Percentiles rank a stretch among this genome's conserved stretches.
Evolutionary conservation across 2,888 invertebrate species (phyloP).

Genomic region (Neoascia interrupta): DNA sequence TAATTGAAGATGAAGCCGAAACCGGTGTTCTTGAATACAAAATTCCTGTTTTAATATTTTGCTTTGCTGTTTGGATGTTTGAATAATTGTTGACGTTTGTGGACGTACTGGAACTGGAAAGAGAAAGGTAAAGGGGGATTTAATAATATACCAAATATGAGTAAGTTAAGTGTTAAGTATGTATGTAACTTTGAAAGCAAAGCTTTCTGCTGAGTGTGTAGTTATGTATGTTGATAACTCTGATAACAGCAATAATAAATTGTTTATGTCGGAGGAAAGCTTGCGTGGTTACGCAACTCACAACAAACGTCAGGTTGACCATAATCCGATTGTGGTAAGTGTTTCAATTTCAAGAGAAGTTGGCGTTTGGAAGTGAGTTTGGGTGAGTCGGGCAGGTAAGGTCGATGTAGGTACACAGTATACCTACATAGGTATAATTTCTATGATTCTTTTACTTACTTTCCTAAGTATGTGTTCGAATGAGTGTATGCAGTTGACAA

Average conservation of each 20-base stretch:
- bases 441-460: no score
- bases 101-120: constrained; percentile 23
- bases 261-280: constrained; percentile 2
- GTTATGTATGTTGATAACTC: no score
- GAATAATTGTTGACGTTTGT: background rate
- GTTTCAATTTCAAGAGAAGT: no score
- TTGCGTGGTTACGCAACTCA: constrained; percentile 40
- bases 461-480: no score
- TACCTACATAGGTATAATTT: no score
- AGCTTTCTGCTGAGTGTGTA: no score
- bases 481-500: no score
- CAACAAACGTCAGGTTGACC: constrained; percentile 7
- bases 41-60: constrained; percentile 10
- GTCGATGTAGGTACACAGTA: no score
- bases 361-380: no score
- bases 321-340: background rate
- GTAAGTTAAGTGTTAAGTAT: background rate
- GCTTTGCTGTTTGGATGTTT: no score
- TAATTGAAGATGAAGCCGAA: background rate
- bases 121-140: background rate
- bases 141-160: constrained; percentile 3
- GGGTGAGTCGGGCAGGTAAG: no score
- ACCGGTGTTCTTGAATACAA: constrained; percentile 27
- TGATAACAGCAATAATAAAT: background rate
- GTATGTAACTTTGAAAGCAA: background rate